Evolutionary conservation across 2,888 invertebrate species (phyloP), one percentile per base, ranked within the genome.

Genomic region (Lottia gigantea): DNA sequence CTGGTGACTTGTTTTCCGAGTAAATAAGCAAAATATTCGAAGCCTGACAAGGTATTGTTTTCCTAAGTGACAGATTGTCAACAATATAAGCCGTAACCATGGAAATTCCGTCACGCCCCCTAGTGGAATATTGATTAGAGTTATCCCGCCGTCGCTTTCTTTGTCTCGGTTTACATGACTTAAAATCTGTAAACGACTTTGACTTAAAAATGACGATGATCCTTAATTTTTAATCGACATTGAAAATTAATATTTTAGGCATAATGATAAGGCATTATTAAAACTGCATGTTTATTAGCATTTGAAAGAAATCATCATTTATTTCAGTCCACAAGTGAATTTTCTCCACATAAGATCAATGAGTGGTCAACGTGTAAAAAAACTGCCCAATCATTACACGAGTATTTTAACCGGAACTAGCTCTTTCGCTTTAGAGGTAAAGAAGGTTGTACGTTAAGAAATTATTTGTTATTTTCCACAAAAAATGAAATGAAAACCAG

Each of bases 371-470:
- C 55, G 55, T 55, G 55, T 55, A 55, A 19, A 16, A 55, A 23
- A 12, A 23, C 19, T 23, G 55, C 1, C 55, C 55, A 55, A 55
- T 55, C 55, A 55, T 12, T 23, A 23, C 12, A 55, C 40, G 14
- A 55, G 19, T 23, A 55, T 23, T 3, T 19, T 23, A 15, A 23
- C 55, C 19, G 14, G 23, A 55, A 19, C 19, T 23, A 23, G 55
- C 19, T 55, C 55, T 55, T 55, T 55, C 55, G 55, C 23, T 55
- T 55, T 55, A 23, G 55, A 55, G 55, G 19, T 55, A 55, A 55
- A 12, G 12, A 55, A 14, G 23, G 55, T 55, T 23, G 12, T 55
- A 55, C 55, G 55, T 55, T 11, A 19, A 55, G 23, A 55, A 40
- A 40, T 40, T 40, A 40, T 40, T 40, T 40, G 40, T 40, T 40